These are phyloP conservation scores for Nyctibius bracteatus DNA, from an alignment of 2,113 vertebrate genomes.

Conservation along the genomic window DNA sequence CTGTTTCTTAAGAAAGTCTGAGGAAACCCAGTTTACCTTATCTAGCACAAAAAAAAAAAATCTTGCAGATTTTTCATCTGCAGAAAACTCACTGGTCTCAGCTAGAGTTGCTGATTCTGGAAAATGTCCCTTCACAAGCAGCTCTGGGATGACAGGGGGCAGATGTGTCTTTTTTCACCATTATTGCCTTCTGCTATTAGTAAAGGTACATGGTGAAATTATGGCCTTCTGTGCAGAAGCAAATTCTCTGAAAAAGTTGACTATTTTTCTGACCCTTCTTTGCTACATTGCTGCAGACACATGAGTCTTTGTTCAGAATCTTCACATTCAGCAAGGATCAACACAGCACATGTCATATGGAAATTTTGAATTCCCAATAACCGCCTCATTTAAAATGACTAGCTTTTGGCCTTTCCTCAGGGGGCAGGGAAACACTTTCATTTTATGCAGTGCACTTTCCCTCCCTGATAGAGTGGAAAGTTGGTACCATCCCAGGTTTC, in stretches of 20 bases:
- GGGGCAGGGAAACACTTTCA: neutral
- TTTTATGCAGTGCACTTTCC: neutral
- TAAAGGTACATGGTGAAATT: neutral
- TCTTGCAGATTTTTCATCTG: neutral
- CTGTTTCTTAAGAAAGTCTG: neutral
- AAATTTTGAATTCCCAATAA: neutral
- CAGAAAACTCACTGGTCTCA: neutral
- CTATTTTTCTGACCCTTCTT: neutral
- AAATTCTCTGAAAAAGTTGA: neutral
- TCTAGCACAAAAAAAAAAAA: neutral
- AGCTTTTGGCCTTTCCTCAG: neutral
- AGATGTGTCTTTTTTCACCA: neutral
- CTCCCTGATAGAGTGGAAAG: neutral
- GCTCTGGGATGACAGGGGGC: neutral
- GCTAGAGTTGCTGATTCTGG: neutral
- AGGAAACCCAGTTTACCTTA: neutral
- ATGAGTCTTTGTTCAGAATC: neutral
- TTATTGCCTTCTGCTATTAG: neutral
- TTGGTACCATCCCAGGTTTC: neutral
- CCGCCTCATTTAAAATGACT: neutral
- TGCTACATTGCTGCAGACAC: rapidly evolving
- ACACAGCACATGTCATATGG: rapidly evolving
- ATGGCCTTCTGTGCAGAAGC: neutral
- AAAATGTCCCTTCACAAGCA: neutral
- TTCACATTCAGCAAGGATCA: neutral